A percentile compares a stretch with the other conserved stretches of the same genome.
Conservation (phyloP, 2,888 invertebrate genomes). For the Scrobipalpa costella region DNA sequence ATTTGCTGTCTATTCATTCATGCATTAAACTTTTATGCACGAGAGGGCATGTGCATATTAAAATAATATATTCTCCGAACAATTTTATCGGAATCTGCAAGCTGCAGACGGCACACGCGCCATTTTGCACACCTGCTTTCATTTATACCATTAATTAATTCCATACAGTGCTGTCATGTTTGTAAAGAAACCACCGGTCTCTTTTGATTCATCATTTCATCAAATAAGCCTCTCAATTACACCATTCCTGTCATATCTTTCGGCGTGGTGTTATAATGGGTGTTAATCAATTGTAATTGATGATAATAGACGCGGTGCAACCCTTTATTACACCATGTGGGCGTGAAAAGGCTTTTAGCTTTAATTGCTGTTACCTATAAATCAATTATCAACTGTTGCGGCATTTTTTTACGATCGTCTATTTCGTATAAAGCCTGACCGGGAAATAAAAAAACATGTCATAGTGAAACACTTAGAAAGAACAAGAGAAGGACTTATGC, state of each 20-base stretch:
- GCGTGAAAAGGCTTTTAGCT: conserved; percentile 41
- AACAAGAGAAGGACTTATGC: too few species aligned
- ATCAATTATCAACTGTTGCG: conserved; percentile 10
- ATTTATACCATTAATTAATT: conserved; percentile 22
- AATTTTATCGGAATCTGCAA: conserved; percentile 26
- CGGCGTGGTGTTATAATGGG: conserved; percentile 6
- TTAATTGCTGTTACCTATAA: conserved; percentile 39
- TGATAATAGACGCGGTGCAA: background rate
- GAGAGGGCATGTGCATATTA: conserved; percentile 12
- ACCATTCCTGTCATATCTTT: conserved; percentile 12
- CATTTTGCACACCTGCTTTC: conserved; percentile 28
- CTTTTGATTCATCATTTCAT: background rate
- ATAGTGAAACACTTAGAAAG: too few species aligned
- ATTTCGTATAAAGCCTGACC: too few species aligned
- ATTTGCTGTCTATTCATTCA: conserved; percentile 4
- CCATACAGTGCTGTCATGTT: conserved; percentile 18
- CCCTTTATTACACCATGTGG: conserved; percentile 36
- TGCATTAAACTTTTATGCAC: conserved; percentile 11
- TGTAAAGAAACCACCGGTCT: conserved; percentile 19
- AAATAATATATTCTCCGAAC: conserved; percentile 1
- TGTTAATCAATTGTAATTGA: conserved; percentile 15
- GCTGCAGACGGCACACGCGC: conserved; percentile 24
- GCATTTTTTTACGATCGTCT: background rate
- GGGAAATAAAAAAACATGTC: too few species aligned
- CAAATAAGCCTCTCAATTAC: conserved; percentile 2